A percentile compares a stretch with the other conserved stretches of the same genome.
Conservation (phyloP, 2,113 vertebrate genomes). For the Noctilio leporinus region DNA sequence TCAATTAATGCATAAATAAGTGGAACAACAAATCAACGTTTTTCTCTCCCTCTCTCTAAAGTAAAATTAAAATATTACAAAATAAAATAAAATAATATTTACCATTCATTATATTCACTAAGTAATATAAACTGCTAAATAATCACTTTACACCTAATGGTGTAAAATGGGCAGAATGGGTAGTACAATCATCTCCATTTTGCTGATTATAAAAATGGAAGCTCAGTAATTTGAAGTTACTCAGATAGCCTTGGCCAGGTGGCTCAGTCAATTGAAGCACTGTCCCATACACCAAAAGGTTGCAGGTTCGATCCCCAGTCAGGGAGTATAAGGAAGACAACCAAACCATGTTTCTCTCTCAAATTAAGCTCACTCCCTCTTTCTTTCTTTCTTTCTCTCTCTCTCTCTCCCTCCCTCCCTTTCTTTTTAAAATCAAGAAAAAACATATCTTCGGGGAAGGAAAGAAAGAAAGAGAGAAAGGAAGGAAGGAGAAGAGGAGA, state of each 20-base stretch:
- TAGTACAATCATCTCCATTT: neutral
- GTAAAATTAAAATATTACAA: neutral
- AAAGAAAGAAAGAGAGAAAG: too few relatives aligned
- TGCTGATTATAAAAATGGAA: neutral
- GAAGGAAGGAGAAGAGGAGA: too few relatives aligned
- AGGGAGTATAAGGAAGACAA: too few relatives aligned
- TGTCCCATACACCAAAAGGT: too few relatives aligned
- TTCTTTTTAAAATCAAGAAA: too few relatives aligned
- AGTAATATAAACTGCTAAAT: neutral
- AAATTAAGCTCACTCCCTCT: too few relatives aligned
- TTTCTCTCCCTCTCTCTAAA: neutral
- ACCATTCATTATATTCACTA: neutral
- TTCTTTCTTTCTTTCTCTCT: too few relatives aligned
- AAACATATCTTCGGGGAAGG: too few relatives aligned
- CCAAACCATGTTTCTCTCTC: too few relatives aligned
- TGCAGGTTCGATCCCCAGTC: too few relatives aligned
- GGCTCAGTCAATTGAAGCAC: too few relatives aligned
- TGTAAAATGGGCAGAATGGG: neutral
- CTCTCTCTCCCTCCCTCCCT: too few relatives aligned
- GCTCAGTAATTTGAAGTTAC: conserved; percentile 1
- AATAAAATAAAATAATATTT: neutral
- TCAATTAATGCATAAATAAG: neutral
- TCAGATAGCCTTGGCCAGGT: neutral
- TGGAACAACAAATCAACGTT: neutral
- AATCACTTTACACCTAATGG: neutral